These are phyloP conservation scores for Crioceris asparagi DNA, from an alignment of 2,888 invertebrate genomes.

Conservation along the genomic window DNA sequence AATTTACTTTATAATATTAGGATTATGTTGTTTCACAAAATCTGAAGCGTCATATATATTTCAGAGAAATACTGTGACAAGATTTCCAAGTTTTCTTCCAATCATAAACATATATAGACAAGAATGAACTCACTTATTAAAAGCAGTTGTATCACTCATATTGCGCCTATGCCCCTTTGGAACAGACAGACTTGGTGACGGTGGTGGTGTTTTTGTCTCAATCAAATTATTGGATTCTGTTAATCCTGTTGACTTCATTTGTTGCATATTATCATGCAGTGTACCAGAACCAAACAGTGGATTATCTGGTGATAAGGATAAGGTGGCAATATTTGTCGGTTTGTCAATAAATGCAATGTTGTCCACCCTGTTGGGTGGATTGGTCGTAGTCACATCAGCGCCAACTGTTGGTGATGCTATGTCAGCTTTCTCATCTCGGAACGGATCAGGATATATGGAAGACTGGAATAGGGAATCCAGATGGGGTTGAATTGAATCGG, in stretches of 20 bases:
- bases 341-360: not conserved
- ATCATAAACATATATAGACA: constrained; percentile 3
- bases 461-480: constrained; percentile 54
- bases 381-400: constrained; percentile 20
- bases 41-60: too few species aligned
- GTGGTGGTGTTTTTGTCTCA: constrained; percentile 31
- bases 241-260: constrained; percentile 24
- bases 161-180: constrained; percentile 61
- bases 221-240: constrained; percentile 33
- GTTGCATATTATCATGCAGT: constrained; percentile 15
- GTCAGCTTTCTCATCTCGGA: constrained; percentile 46
- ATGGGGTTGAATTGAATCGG: too few species aligned
- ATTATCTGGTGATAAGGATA: constrained; percentile 28
- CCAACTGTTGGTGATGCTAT: constrained; percentile 20
- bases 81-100: not conserved
- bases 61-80: too few species aligned
- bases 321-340: constrained; percentile 13
- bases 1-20: too few species aligned
- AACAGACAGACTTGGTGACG: constrained; percentile 33
- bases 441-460: constrained; percentile 60
- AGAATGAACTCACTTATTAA: constrained; percentile 53
- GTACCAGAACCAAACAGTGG: constrained; percentile 24
- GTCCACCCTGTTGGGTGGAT: not conserved
- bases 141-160: constrained; percentile 75
- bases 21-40: too few species aligned